These are phyloP conservation scores for Corvus hawaiiensis DNA, from an alignment of 2,113 vertebrate genomes.

Conservation along the genomic window DNA sequence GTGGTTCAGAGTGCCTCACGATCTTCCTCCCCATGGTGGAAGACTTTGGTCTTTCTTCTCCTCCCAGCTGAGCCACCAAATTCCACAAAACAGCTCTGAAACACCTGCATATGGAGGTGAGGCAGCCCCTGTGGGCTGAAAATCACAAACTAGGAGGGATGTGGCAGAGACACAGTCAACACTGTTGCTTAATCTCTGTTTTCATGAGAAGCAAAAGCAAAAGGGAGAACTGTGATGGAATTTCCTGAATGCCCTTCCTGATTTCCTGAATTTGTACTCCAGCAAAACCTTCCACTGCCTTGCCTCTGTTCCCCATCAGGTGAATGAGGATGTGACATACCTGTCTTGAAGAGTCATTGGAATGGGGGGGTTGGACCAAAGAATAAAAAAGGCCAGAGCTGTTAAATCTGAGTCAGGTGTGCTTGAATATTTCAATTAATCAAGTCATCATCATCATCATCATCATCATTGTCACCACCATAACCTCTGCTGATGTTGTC, in stretches of 20 bases:
- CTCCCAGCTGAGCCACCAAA: background rate
- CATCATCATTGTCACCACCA: background rate
- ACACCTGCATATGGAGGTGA: background rate
- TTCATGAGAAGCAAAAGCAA: background rate
- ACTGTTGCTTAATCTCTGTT: background rate
- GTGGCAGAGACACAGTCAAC: background rate
- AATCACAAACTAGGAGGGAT: background rate
- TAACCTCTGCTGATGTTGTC: background rate
- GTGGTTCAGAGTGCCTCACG: accelerated
- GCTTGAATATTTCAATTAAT: background rate
- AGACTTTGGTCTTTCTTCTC: background rate
- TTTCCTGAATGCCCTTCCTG: background rate
- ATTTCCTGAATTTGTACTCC: background rate
- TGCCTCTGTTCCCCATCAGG: background rate
- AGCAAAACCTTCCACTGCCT: background rate
- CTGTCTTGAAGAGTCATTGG: background rate
- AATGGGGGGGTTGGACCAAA: background rate
- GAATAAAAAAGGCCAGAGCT: background rate
- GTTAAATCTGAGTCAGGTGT: background rate
- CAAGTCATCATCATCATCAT: background rate
- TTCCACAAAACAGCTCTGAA: background rate
- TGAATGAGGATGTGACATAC: background rate
- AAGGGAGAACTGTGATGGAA: background rate
- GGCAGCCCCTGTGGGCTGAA: background rate
- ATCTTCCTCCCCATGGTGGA: background rate